phyloP scores from a whole-genome alignment of 2,113 vertebrate species.

The Chionodraco myersi region DNA sequence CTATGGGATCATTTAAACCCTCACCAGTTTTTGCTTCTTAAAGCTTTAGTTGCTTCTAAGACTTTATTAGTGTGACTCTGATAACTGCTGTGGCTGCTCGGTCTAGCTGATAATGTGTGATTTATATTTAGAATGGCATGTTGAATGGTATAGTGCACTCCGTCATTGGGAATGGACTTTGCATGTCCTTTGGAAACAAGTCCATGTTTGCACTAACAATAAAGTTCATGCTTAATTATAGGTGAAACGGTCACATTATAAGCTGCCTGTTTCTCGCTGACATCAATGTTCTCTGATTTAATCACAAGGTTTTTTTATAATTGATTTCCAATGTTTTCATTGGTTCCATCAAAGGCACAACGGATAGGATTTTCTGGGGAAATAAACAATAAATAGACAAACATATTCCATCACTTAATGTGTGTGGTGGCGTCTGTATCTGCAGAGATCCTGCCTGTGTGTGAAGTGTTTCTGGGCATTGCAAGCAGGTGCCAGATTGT shows the following conservation, averaged over 20 bases:
- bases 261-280: not conserved
- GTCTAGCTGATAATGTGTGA: not conserved
- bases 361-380: no score
- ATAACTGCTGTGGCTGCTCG: not conserved
- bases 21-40: conserved; percentile 13
- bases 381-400: no score
- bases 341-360: no score
- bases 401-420: no score
- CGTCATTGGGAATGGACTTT: not conserved
- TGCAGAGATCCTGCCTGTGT: no score
- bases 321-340: no score
- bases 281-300: not conserved
- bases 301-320: no score
- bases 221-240: not conserved
- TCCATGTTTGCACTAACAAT: not conserved
- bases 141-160: not conserved
- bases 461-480: no score
- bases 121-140: conserved; percentile 22
- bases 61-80: not conserved
- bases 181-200: not conserved
- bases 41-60: not conserved
- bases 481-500: no score
- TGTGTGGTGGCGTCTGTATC: no score
- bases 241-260: not conserved
- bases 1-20: not conserved